Evolutionary conservation across 2,888 invertebrate genomes (phyloP).

Genomic region (Venusia cambrica): DNA sequence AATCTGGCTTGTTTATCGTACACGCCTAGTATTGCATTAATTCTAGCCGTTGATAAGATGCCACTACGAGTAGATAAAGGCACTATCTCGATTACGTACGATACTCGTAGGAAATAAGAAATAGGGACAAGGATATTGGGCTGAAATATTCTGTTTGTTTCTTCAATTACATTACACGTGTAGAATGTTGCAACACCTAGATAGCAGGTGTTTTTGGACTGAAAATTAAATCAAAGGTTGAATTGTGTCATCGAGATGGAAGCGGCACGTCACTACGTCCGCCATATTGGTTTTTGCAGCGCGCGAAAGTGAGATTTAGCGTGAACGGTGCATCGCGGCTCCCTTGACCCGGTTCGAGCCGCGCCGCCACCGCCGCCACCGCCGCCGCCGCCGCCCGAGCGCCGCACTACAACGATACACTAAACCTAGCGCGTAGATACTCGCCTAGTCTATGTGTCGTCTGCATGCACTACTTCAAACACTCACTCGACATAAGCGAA

Average conservation of each 20-base stretch:
- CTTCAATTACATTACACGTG: constrained; percentile 65
- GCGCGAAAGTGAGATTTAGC: constrained; percentile 81
- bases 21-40: constrained; percentile 57
- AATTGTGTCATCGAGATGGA: constrained; percentile 63
- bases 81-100: constrained; percentile 67
- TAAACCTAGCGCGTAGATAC: constrained; percentile 57
- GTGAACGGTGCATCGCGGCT: constrained; percentile 77
- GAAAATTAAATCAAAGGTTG: constrained; percentile 27
- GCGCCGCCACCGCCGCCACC: no score
- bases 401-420: constrained; percentile 62
- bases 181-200: constrained; percentile 59
- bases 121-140: constrained; percentile 74
- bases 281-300: constrained; percentile 71
- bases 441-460: constrained; percentile 47
- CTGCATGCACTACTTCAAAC: constrained; percentile 34
- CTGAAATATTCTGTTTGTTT: constrained; percentile 60
- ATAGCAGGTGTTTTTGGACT: constrained; percentile 30
- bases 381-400: no score
- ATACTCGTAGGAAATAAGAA: constrained; percentile 71
- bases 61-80: constrained; percentile 55
- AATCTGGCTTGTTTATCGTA: constrained; percentile 51
- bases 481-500: no score
- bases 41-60: constrained; percentile 63
- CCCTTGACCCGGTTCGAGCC: constrained; percentile 74
- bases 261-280: constrained; percentile 60